Conservation (phyloP, 2,888 invertebrate genomes). For the Cephus spinipes region DNA sequence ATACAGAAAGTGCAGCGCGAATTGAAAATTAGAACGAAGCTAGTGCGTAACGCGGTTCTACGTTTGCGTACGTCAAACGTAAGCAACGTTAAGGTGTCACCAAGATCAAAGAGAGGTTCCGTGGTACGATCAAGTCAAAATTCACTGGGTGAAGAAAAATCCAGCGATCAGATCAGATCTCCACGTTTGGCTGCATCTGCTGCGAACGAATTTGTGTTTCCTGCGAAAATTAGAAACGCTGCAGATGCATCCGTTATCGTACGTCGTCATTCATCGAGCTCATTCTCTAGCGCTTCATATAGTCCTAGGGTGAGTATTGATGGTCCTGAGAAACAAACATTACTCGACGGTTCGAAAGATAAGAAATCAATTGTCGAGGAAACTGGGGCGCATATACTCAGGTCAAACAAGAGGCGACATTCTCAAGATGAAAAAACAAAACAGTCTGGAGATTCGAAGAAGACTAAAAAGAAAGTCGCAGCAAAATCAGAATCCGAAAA, state of each 20-base stretch:
- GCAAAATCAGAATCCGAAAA: constrained; percentile 16
- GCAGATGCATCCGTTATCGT: constrained; percentile 86
- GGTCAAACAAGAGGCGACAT: constrained; percentile 47
- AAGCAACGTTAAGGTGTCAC: constrained; percentile 69
- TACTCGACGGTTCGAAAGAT: constrained; percentile 30
- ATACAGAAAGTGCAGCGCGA: constrained; percentile 62
- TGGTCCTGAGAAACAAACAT: constrained; percentile 24
- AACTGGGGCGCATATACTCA: constrained; percentile 38
- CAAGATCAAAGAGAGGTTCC: constrained; percentile 67
- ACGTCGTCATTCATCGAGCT: constrained; percentile 85
- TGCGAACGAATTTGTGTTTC: constrained; percentile 53
- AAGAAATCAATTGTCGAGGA: constrained; percentile 36
- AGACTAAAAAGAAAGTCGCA: constrained; percentile 41
- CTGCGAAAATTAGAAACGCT: constrained; percentile 63
- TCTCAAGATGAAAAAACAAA: constrained; percentile 46
- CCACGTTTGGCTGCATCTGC: constrained; percentile 48
- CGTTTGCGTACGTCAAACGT: constrained; percentile 68
- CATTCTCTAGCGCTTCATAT: constrained; percentile 79
- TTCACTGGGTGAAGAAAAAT: constrained; percentile 35
- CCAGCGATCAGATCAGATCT: constrained; percentile 28
- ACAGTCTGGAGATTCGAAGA: constrained; percentile 31
- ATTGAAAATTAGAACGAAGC: constrained; percentile 69
- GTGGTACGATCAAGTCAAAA: constrained; percentile 21
- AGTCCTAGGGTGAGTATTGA: constrained; percentile 72
- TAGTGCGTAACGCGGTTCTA: constrained; percentile 73